Base-by-base conservation (phyloP, 2,888 invertebrate genomes). In the Hypselothyrea guttata region DNA sequence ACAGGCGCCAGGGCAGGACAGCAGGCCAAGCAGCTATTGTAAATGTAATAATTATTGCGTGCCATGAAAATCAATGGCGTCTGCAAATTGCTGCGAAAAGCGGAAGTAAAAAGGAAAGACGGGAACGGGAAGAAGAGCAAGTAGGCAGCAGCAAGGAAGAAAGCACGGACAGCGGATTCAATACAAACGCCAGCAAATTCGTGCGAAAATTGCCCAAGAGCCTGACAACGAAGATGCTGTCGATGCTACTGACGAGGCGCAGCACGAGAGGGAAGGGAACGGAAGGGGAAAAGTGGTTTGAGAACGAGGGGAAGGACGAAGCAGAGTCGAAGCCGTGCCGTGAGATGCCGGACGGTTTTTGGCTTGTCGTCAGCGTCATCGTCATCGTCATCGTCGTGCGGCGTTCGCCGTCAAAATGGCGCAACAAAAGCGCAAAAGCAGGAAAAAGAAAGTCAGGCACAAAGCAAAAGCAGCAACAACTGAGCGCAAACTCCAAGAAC, bases 391-490 rank as follows among this genome's bases (percentile, higher is more conserved):
- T 15, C 38, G 12, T 34, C 46, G 58, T 22, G 9, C 27, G 53
- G 34, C 57, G 57, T 49, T 18, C 57, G 59, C 60, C 60, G 63
- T 59, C 63, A 63, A 67, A 73, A 65, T 69, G 63, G 67, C 59
- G 73, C 68, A 79, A 79, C 84, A 83, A 79, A 84, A 84, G 77
- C 68, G 73, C 86, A 75, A 81, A 78, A 75, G 59, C 72, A 69
- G 76, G 76, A 72, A 71, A 69, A 73, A 71, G 76, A 69, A 81
- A 79, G 73, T 64, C 66, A 38, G 38, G 71, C 77, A 64, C 71
- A 77, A 77, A 73, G 71, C 84, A 84, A 81, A 82, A 81, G 84
- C 73, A 81, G 79, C 73, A 65, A 82, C 84, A 84, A 86, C 79
- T 81, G 72, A 85, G 79, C 81, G 86, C 78, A 79, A 75, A 78